phyloP scores from a whole-genome alignment of 23 tunicate genomes.

The Styela clava region DNA sequence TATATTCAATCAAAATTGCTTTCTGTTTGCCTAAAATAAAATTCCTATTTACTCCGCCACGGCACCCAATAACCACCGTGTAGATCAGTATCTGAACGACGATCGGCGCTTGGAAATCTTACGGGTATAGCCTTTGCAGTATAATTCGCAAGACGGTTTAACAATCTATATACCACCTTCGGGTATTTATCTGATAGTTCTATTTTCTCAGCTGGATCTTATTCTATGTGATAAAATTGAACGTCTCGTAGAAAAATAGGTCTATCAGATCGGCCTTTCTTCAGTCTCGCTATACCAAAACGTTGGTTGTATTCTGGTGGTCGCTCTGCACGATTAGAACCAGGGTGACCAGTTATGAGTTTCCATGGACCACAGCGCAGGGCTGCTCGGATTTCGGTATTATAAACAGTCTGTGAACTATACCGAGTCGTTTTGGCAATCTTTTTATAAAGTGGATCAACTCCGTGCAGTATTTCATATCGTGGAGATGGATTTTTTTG shows the following conservation, averaged over 20 bases:
- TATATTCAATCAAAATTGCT: no score
- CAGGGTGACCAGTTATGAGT: constrained; percentile 50
- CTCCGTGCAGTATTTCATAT: constrained; percentile 59
- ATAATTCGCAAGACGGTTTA: constrained; percentile 51
- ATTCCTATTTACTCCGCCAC: constrained; percentile 14
- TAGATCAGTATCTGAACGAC: constrained; percentile 25
- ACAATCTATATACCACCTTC: constrained; percentile 38
- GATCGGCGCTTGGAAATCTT: constrained; percentile 10
- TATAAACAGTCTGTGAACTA: constrained; percentile 23
- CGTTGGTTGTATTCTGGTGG: constrained; percentile 46
- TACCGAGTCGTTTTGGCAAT: neutral
- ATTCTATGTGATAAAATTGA: constrained; percentile 30
- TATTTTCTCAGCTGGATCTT: constrained; percentile 38
- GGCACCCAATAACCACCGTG: constrained; percentile 66
- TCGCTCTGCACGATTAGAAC: constrained; percentile 10
- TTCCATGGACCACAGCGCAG: constrained; percentile 63
- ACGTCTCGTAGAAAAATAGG: neutral
- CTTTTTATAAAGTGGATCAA: constrained; percentile 47
- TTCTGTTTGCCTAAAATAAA: no score
- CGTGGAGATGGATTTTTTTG: neutral
- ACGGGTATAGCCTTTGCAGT: constrained; percentile 45
- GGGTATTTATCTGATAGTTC: constrained; percentile 51
- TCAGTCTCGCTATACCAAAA: neutral
- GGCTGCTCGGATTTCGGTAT: constrained; percentile 49
- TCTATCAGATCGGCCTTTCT: neutral